Evolutionary conservation across 2,113 vertebrate species (phyloP).

Genomic region (Cebidichthys violaceus): DNA sequence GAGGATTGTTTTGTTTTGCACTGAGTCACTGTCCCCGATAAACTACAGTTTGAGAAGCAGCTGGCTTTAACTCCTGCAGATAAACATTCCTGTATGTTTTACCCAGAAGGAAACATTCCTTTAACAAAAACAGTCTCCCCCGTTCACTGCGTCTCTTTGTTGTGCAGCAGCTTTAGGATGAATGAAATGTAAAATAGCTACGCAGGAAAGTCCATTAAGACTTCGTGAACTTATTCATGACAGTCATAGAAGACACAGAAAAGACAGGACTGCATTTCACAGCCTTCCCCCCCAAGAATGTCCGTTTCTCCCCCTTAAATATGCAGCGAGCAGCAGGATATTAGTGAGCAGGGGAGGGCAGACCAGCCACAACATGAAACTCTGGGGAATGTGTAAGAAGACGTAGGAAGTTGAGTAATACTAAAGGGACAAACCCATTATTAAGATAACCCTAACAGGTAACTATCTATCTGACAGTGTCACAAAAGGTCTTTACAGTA

Average conservation of each 20-base stretch:
- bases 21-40: constrained; percentile 6
- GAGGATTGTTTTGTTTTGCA: constrained; percentile 14
- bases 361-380: constrained; percentile 71
- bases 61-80: neutral
- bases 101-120: neutral
- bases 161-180: neutral
- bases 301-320: constrained; percentile 34
- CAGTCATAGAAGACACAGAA: neutral
- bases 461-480: neutral
- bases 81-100: constrained; percentile 9
- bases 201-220: neutral
- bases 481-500: neutral
- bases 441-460: neutral
- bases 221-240: constrained; percentile 1
- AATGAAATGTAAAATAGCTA: neutral
- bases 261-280: constrained; percentile 21
- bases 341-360: constrained; percentile 27
- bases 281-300: constrained; percentile 29
- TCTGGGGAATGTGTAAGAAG: constrained; percentile 57
- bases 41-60: neutral
- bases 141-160: neutral
- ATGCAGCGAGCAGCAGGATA: constrained; percentile 53
- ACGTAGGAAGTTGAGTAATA: constrained; percentile 11
- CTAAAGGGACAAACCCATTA: constrained; percentile 14
- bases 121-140: neutral